Percentiles rank a stretch among this genome's conserved stretches.
Conservation (phyloP, 1,140 invertebrate species). For the Drosophila grimshawi region DNA sequence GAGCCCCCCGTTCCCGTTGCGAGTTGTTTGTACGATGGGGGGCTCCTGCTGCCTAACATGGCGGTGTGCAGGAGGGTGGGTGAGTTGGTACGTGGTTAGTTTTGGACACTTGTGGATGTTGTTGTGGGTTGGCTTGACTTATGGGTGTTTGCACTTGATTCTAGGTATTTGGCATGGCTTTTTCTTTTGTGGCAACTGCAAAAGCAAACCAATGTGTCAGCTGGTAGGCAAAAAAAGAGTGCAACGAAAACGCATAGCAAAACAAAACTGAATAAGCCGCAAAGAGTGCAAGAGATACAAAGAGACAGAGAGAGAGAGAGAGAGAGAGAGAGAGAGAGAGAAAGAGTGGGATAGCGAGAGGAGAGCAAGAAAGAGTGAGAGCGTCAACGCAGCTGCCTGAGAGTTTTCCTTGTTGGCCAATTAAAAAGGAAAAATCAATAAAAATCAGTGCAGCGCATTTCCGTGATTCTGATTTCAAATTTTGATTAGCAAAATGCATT, state of each 20-base stretch:
- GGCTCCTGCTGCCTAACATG: constrained; percentile 77
- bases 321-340: constrained; percentile 14
- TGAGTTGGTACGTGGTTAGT: constrained; percentile 35
- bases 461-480: neutral
- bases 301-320: constrained; percentile 20
- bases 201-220: constrained; percentile 6
- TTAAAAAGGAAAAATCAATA: constrained; percentile 77
- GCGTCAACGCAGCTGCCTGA: constrained; percentile 8
- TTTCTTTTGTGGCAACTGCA: constrained; percentile 28
- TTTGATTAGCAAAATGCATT: neutral
- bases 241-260: constrained; percentile 61
- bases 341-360: constrained; percentile 17
- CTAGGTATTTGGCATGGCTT: constrained; percentile 28
- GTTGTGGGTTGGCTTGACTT: constrained; percentile 9
- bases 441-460: constrained; percentile 38
- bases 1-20: constrained; percentile 73
- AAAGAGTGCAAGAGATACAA: constrained; percentile 26
- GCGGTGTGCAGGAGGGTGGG: constrained; percentile 47
- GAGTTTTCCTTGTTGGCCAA: constrained; percentile 62
- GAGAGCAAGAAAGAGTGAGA: constrained; percentile 15
- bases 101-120: constrained; percentile 26
- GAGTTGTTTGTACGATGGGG: constrained; percentile 71
- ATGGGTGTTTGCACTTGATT: constrained; percentile 15
- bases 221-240: constrained; percentile 22
- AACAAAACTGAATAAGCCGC: constrained; percentile 59